These are phyloP conservation scores for Orchestes rusci DNA, from an alignment of 2,888 invertebrate genomes.

Conservation along the genomic window DNA sequence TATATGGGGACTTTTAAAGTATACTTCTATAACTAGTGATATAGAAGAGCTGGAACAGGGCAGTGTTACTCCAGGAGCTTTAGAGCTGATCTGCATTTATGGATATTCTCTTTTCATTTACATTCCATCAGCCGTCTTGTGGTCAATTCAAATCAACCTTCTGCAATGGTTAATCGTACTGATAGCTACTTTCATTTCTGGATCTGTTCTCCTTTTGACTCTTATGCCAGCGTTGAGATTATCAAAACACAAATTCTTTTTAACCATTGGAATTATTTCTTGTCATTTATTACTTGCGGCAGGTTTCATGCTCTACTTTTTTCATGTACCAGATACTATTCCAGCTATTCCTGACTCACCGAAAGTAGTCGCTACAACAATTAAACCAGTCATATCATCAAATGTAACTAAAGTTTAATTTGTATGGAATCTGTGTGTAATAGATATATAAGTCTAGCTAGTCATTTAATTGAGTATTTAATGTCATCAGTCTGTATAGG, in stretches of 20 bases:
- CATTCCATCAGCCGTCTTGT: slow-evolving; percentile 86
- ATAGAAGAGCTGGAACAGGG: slow-evolving; percentile 57
- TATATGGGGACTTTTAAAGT: slow-evolving; percentile 76
- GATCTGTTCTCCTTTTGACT: slow-evolving; percentile 75
- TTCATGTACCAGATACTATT: slow-evolving; percentile 50
- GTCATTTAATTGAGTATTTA: no score
- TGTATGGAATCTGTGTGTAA: no score
- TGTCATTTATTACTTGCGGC: slow-evolving; percentile 78
- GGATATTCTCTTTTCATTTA: slow-evolving; percentile 93
- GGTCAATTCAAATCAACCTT: slow-evolving; percentile 75
- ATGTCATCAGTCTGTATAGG: no score
- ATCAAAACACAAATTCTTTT: slow-evolving; percentile 57
- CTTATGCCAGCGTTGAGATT: slow-evolving; percentile 67
- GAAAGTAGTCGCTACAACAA: slow-evolving; percentile 1
- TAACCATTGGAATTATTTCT: slow-evolving; percentile 60
- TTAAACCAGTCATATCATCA: slow-evolving; percentile 3
- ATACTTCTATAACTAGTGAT: slow-evolving; percentile 47
- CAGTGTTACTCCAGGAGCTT: slow-evolving; percentile 55
- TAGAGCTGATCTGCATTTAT: slow-evolving; percentile 88
- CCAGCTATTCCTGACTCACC: slow-evolving; percentile 14
- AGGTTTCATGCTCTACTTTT: slow-evolving; percentile 81
- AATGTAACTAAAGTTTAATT: neutral
- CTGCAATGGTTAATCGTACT: slow-evolving; percentile 85
- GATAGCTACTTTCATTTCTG: slow-evolving; percentile 75
- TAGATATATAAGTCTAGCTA: no score